phyloP scores from a whole-genome alignment of 2,797 vertebrate species.

The Toxotes lorentzi region DNA sequence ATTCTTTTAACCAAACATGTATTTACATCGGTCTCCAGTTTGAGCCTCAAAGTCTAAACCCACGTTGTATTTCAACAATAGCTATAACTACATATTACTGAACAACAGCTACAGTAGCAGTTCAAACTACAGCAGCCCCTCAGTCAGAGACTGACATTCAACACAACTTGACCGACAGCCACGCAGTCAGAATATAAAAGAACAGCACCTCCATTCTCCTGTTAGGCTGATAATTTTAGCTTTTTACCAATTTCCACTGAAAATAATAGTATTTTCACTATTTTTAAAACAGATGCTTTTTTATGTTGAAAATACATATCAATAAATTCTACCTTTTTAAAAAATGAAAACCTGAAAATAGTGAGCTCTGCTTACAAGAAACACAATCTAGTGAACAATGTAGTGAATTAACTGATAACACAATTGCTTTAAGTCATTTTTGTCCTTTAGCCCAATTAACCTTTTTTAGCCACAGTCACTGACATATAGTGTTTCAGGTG shows the following conservation, averaged over 20 bases:
- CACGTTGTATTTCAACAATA: neutral
- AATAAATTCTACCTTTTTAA: neutral
- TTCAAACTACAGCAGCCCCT: neutral
- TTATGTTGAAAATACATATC: neutral
- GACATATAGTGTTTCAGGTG: neutral
- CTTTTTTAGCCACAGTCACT: neutral
- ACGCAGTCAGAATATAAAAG: neutral
- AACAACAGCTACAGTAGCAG: neutral
- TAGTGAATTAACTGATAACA: neutral
- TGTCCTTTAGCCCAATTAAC: neutral
- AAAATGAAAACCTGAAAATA: neutral
- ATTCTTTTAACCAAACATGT: slow-evolving; percentile 25
- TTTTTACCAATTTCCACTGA: neutral
- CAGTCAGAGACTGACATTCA: slow-evolving; percentile 3
- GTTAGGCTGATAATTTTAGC: neutral
- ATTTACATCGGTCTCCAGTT: slow-evolving; percentile 5
- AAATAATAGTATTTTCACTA: neutral
- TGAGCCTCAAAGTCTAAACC: slow-evolving; percentile 10
- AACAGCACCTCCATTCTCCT: neutral
- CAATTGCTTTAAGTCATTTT: no score
- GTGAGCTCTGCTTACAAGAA: no score
- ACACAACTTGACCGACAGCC: slow-evolving; percentile 18
- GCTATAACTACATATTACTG: neutral
- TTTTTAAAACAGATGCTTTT: neutral
- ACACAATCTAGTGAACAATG: no score